Base-by-base conservation (phyloP, 2,888 invertebrate genomes). In the Hartigia nigra region DNA sequence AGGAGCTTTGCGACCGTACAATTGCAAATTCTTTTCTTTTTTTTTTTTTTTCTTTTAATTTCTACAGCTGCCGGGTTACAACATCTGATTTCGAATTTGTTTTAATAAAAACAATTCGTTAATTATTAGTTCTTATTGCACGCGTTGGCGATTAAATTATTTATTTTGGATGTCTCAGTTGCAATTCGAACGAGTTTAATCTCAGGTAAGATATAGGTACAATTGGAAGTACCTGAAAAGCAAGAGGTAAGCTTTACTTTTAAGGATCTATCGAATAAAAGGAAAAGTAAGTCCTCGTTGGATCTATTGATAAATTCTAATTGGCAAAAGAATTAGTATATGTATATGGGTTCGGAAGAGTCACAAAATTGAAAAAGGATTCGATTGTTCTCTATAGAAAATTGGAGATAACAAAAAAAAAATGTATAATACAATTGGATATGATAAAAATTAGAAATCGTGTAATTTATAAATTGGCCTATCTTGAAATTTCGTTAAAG, bases 181-280 rank as follows among this genome's bases (percentile, higher is more conserved):
- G 31, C 77, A 79, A 69, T 82, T 85, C 81, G 77, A 82, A 80
- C 74, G 77, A 79, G 78, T 79, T 81, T 82, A 75, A 83, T 78
- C 81, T 87, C 82, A 84, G 82, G 83, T 82, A 81, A 80, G 81
- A 86, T 81, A 78, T 81, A 81, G 83, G 85, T 87, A 86, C 83
- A 86, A 87, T 85, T 85, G 34, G 70, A 69, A 82, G 83, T 87
- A 87, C 85, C 85, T 87, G 83, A 84, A 69, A 32, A 75, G 39
- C n/a, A 69, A 34, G 74, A 82, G 83, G 76, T 83, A 81, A 84
- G 79, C 69, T 79, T 55, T 77, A 34, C 32, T 74, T 74, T 31
- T 72, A 32, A 69, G 36, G 31, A 78, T 72, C 70, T 36, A 35
- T 3, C 3, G 31, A 11, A 76, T 14, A 37, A 70, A 31, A 37